Evolutionary conservation across 2,113 vertebrate genomes (phyloP).

Genomic region (Paramisgurnus dabryanus): DNA sequence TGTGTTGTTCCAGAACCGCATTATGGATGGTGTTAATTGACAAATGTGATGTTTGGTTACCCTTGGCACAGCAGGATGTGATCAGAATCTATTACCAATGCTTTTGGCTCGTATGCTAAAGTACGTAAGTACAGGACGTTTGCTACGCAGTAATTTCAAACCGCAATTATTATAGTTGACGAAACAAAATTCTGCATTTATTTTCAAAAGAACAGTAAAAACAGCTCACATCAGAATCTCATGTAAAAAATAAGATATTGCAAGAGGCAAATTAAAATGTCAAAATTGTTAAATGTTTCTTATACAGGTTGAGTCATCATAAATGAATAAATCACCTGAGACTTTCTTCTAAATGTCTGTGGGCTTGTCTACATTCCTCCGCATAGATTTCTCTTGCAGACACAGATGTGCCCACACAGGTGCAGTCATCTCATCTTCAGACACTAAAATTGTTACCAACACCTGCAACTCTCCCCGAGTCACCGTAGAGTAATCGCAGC

Average conservation of each 20-base stretch:
- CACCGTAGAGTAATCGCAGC: neutral
- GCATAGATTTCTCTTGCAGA: constrained; percentile 17
- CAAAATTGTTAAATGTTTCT: too few relatives aligned
- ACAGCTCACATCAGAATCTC: neutral
- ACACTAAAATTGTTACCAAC: constrained; percentile 39
- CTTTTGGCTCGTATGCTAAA: neutral
- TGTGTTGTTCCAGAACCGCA: neutral
- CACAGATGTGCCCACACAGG: constrained; percentile 4
- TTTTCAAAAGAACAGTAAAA: neutral
- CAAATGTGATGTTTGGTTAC: constrained; percentile 33
- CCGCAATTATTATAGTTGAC: neutral
- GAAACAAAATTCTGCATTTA: neutral
- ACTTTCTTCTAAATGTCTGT: constrained; percentile 6
- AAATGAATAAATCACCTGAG: neutral
- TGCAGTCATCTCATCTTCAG: constrained; percentile 17
- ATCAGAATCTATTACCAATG: constrained; percentile 17
- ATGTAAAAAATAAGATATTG: too few relatives aligned
- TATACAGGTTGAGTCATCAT: neutral
- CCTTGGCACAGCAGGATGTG: neutral
- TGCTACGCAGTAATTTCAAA: constrained; percentile 20
- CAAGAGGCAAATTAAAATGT: too few relatives aligned
- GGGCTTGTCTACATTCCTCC: constrained; percentile 8
- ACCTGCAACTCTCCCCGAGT: neutral
- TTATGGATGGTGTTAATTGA: constrained; percentile 23
- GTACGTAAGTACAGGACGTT: constrained; percentile 10